These are phyloP conservation scores for Archaeoteleia sp. DNA, from an alignment of 2,888 invertebrate genomes.

Conservation along the genomic window DNA sequence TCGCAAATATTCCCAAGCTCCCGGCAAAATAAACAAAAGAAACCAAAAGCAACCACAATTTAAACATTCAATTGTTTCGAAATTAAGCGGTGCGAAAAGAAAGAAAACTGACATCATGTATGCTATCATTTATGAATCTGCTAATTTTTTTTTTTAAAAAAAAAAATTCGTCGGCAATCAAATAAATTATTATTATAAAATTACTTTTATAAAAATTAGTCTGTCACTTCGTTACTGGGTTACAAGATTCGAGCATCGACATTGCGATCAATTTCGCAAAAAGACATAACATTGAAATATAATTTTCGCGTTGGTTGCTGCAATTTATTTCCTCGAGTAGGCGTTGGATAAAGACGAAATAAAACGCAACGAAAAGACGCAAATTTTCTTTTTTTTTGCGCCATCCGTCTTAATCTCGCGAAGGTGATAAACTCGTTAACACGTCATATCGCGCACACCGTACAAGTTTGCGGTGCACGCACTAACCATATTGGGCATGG, in stretches of 20 bases:
- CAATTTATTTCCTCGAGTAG: background rate
- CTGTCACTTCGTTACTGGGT: too few species aligned
- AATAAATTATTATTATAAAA: too few species aligned
- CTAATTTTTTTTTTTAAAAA: too few species aligned
- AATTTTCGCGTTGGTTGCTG: background rate
- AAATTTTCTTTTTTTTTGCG: constrained; percentile 9
- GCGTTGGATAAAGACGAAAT: background rate
- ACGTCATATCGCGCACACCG: constrained; percentile 43
- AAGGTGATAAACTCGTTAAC: constrained; percentile 52
- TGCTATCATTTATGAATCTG: too few species aligned
- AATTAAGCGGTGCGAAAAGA: too few species aligned
- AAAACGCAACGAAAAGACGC: background rate
- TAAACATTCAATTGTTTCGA: constrained; percentile 26
- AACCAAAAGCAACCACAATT: constrained; percentile 21
- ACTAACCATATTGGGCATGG: constrained; percentile 47
- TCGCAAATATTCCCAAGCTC: constrained; percentile 47
- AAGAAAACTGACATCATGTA: too few species aligned
- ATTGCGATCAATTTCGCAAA: too few species aligned
- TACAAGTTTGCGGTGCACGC: constrained; percentile 45
- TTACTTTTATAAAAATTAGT: too few species aligned
- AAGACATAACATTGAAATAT: too few species aligned
- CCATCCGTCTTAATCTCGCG: constrained; percentile 46
- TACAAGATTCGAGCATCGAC: too few species aligned
- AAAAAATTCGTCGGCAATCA: too few species aligned
- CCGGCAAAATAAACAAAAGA: constrained; percentile 35